Percentiles rank a stretch among this genome's conserved stretches.
Conservation (phyloP, 2,888 invertebrate species). For the Thymelicus acteon region DNA sequence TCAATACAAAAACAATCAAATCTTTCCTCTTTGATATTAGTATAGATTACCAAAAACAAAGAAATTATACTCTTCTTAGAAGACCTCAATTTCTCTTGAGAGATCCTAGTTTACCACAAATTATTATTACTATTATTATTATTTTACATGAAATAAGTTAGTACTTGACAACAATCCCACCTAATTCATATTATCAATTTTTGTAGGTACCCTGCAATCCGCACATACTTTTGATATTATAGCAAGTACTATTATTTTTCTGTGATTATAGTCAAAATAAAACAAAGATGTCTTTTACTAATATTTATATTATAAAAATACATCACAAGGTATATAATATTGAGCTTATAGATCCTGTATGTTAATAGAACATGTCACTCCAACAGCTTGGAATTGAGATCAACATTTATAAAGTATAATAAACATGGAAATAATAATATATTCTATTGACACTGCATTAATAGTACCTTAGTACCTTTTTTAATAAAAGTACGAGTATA, state of each 20-base stretch:
- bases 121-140: too few relatives aligned
- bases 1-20: too few relatives aligned
- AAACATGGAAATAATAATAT: constrained; percentile 45
- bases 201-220: too few relatives aligned
- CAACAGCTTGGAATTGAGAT: constrained; percentile 70
- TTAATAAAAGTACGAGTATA: neutral
- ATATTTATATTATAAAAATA: constrained; percentile 77
- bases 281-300: constrained; percentile 36
- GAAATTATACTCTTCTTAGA: too few relatives aligned
- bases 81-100: too few relatives aligned
- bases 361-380: constrained; percentile 74
- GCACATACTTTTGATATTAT: too few relatives aligned
- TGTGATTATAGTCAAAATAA: neutral
- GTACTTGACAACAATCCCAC: too few relatives aligned
- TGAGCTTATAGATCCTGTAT: constrained; percentile 82
- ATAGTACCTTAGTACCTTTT: neutral
- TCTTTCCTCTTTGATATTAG: too few relatives aligned
- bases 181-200: too few relatives aligned
- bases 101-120: too few relatives aligned
- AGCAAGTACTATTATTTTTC: too few relatives aligned
- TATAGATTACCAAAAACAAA: neutral
- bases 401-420: constrained; percentile 57
- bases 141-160: too few relatives aligned
- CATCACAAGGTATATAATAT: constrained; percentile 80
- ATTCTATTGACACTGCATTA: constrained; percentile 35